A percentile compares a stretch with the other conserved stretches of the same genome.
phyloP scores from a whole-genome alignment of 2,888 invertebrate species.

The Chymomyza amoena region DNA sequence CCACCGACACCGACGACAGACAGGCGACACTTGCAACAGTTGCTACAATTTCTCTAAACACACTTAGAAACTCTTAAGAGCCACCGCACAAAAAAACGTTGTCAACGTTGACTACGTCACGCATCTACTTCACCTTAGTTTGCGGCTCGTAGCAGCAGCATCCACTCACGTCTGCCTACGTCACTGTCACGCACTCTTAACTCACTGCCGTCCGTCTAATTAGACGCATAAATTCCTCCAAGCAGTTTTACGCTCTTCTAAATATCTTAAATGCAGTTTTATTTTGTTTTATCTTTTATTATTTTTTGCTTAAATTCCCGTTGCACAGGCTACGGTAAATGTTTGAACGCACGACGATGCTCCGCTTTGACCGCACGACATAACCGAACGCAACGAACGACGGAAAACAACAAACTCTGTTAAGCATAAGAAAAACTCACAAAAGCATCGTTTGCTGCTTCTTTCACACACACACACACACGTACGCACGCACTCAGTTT shows the following conservation, averaged over 20 bases:
- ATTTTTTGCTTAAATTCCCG: not conserved
- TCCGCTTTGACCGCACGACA: slow-evolving; percentile 29
- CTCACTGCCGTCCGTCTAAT: slow-evolving; percentile 20
- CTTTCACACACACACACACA: slow-evolving; percentile 9
- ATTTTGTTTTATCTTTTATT: not conserved
- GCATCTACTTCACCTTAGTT: not conserved
- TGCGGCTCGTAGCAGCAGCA: slow-evolving; percentile 11
- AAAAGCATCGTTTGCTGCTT: slow-evolving; percentile 42
- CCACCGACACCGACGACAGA: not conserved
- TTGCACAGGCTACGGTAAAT: not conserved
- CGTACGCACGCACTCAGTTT: not conserved
- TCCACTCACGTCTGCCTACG: slow-evolving; percentile 2
- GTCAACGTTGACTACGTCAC: not conserved
- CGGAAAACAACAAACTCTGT: slow-evolving; percentile 55
- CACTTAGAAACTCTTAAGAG: not conserved
- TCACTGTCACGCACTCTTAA: slow-evolving; percentile 32
- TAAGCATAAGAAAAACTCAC: not conserved
- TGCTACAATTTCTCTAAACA: not conserved
- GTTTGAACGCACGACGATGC: slow-evolving; percentile 4
- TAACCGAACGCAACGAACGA: slow-evolving; percentile 53
- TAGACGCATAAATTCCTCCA: slow-evolving; percentile 36
- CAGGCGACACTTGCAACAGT: slow-evolving; percentile 11
- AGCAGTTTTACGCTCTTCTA: slow-evolving; percentile 10
- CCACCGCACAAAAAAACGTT: not conserved
- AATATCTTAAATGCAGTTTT: not conserved